phyloP scores from a whole-genome alignment of 2,888 invertebrate genomes.

The Phyllotreta striolata region DNA sequence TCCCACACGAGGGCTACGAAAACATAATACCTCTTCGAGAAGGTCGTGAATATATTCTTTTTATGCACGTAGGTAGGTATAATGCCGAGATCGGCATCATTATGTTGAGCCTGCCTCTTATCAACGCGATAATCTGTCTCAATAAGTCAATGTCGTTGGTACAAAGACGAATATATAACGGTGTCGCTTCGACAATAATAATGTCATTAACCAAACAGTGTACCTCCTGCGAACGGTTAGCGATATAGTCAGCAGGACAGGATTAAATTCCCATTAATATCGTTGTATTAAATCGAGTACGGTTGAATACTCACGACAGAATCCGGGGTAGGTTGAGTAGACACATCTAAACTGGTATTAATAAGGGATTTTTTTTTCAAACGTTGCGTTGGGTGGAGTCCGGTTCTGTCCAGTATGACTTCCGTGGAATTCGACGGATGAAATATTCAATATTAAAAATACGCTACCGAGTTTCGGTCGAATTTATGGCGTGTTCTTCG shows the following conservation, averaged over 20 bases:
- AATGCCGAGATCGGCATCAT: slow-evolving; percentile 26
- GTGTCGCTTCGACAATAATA: slow-evolving; percentile 32
- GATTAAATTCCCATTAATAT: not conserved
- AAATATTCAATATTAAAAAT: slow-evolving; percentile 25
- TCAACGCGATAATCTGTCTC: slow-evolving; percentile 30
- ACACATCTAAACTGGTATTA: too few relatives aligned
- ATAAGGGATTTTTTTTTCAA: not conserved
- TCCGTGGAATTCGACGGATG: slow-evolving; percentile 15
- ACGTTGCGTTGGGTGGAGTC: too few relatives aligned
- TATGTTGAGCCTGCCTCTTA: slow-evolving; percentile 21
- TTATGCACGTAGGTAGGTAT: not conserved
- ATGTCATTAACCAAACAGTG: slow-evolving; percentile 34
- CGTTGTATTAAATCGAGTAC: too few relatives aligned
- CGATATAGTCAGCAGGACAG: not conserved
- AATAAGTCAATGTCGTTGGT: slow-evolving; percentile 31
- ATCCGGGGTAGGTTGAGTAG: too few relatives aligned
- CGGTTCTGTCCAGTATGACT: slow-evolving; percentile 1
- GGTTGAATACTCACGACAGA: too few relatives aligned
- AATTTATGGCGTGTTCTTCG: slow-evolving; percentile 28
- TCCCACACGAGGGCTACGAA: too few relatives aligned
- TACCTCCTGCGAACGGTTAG: slow-evolving; percentile 15
- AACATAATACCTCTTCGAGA: not conserved
- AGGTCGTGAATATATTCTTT: slow-evolving; percentile 23
- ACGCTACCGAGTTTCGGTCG: slow-evolving; percentile 26
- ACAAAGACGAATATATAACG: slow-evolving; percentile 32